Base-by-base conservation (phyloP, 2,888 invertebrate species). In the Mechanitis messenoides region DNA sequence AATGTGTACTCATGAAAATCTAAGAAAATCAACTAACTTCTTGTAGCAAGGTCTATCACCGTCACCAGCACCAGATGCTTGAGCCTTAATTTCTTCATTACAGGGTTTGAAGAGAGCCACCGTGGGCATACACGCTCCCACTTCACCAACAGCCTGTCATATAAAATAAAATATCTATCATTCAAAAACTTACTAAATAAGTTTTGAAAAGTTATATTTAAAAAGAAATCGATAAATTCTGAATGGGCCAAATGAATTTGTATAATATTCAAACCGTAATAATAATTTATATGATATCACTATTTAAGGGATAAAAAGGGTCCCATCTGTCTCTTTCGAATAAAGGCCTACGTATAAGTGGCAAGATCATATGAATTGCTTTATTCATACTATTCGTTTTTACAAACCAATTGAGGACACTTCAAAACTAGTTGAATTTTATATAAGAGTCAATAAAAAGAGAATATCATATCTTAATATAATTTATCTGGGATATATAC, bases 111-210 rank as follows among this genome's bases (percentile, higher is more conserved):
- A 89, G 46, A 89, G 62, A 0, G 75, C 89, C 6, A 89, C 77
- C 0, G 81, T 89, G 9, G 87, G 84, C 86, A 88, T 83, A 66
- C 89, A 89, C 1, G 85, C 88, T 0, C 88, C 88, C 31, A 84
- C 84, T 59, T 89, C 88, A 9, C 89, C 89, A 0, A 86, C 74
- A 61, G 81, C 84, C 88, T 88, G 71, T 2, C 42, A 20, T 33
- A 35, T 31, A 9, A 54, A 31, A 56, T 20, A n/a, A 5, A 59
- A 7, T 11, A 55, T 46, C 5, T 33, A 45, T 33, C 7, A 55
- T 46, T 53, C 60, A 42, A 9, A 42, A 42, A 3, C 9, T 42
- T 42, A 42, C 9, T 20, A 20, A 20, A 20, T 20, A 20, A 20
- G 20, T 20, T 20, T 20, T 20, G 20, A 20, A 20, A 20, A 0